A percentile compares a stretch with the other conserved stretches of the same genome.
Conservation (phyloP, 2,888 invertebrate species). For the Phortica okadai region DNA sequence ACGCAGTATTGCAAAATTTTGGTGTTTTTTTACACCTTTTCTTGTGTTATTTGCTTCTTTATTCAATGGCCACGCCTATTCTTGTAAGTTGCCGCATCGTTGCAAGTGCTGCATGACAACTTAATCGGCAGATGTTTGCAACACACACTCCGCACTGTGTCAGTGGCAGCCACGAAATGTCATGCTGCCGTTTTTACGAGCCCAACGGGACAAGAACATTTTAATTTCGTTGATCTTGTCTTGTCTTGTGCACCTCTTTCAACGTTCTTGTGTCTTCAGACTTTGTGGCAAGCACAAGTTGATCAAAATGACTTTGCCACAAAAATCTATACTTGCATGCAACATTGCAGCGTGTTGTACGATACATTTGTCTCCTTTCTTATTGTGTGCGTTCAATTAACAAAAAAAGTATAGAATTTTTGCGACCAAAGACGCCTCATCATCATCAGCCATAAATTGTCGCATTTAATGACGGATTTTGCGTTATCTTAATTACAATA, state of each 20-base stretch:
- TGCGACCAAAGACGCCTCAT: slow-evolving; percentile 28
- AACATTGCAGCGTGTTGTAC: neutral
- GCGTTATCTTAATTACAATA: slow-evolving; percentile 58
- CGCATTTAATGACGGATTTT: slow-evolving; percentile 56
- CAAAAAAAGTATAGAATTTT: slow-evolving; percentile 18
- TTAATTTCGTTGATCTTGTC: neutral
- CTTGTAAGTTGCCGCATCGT: no score
- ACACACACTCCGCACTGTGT: neutral
- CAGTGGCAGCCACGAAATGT: slow-evolving; percentile 15
- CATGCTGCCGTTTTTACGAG: slow-evolving; percentile 16
- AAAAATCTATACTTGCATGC: neutral
- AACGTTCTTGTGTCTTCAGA: neutral
- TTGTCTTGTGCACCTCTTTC: neutral
- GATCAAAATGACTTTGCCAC: neutral
- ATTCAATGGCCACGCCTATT: no score
- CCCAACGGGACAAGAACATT: slow-evolving; percentile 27
- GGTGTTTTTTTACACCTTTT: no score
- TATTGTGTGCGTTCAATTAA: slow-evolving; percentile 20
- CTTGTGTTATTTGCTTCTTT: no score
- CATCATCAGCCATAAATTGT: slow-evolving; percentile 56
- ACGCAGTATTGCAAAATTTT: no score
- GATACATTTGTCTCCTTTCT: slow-evolving; percentile 24
- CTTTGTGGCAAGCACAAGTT: neutral
- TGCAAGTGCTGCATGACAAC: neutral
- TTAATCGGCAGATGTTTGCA: neutral